These are phyloP conservation scores for Epinotia nisella DNA, from an alignment of 2,888 invertebrate genomes.

Conservation along the genomic window DNA sequence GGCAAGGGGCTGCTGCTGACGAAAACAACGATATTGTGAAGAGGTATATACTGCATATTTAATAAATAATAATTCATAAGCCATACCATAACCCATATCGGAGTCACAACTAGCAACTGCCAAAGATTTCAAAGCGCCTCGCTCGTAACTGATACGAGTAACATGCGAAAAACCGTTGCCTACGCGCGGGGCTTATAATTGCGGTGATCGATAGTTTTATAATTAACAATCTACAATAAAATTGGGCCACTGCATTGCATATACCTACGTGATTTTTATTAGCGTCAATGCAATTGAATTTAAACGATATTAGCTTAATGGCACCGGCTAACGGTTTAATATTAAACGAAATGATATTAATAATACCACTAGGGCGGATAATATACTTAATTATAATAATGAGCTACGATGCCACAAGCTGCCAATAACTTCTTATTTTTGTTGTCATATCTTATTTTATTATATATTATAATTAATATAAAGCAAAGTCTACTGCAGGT, in stretches of 20 bases:
- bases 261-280: neutral
- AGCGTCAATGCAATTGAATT: neutral
- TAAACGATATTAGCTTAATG: neutral
- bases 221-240: neutral
- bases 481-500: too few relatives aligned
- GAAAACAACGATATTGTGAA: constrained; percentile 91
- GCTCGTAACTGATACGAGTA: too few relatives aligned
- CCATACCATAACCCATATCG: too few relatives aligned
- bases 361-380: too few relatives aligned
- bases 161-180: too few relatives aligned
- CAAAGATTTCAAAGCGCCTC: too few relatives aligned
- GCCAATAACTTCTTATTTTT: neutral
- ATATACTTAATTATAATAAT: neutral
- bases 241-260: neutral
- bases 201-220: neutral
- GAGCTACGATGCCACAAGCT: neutral
- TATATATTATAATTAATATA: too few relatives aligned
- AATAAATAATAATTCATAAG: neutral
- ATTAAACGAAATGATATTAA: neutral
- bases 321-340: too few relatives aligned
- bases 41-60: constrained; percentile 71
- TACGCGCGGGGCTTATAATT: too few relatives aligned
- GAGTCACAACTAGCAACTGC: too few relatives aligned
- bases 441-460: neutral
- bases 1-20: constrained; percentile 92